A percentile compares a stretch with the other conserved stretches of the same genome.
phyloP scores from a whole-genome alignment of 2,113 vertebrate species.

The Etia nguti region DNA sequence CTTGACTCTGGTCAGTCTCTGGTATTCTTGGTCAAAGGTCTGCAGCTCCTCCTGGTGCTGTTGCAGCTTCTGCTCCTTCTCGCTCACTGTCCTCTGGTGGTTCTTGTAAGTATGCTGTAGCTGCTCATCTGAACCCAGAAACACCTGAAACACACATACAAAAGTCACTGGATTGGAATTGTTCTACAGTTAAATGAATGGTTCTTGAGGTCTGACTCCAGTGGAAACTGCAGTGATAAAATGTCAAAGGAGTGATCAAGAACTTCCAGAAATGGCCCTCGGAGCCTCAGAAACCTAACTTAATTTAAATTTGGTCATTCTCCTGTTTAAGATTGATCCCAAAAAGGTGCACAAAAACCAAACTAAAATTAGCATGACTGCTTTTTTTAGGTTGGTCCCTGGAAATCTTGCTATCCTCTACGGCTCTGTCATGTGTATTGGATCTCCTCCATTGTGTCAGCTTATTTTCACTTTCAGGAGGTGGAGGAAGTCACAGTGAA shows the following conservation, averaged over 20 bases:
- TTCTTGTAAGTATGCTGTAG: conserved; percentile 88
- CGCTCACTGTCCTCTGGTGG: conserved; percentile 87
- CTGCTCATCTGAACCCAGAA: conserved; percentile 90
- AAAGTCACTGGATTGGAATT: neutral
- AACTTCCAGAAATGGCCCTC: neutral
- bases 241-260: neutral
- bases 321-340: neutral
- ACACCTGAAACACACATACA: conserved; percentile 74
- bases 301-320: neutral
- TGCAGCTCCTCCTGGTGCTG: conserved; percentile 86
- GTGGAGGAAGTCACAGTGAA: neutral
- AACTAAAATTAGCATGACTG: neutral
- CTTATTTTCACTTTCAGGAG: neutral
- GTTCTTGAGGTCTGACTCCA: neutral
- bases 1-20: conserved; percentile 82
- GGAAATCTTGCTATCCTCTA: neutral
- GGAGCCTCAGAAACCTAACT: neutral
- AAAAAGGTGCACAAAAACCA: neutral
- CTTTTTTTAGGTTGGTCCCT: neutral
- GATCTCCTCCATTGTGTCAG: neutral
- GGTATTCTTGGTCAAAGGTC: conserved; percentile 77
- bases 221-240: neutral
- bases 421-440: neutral
- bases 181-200: neutral
- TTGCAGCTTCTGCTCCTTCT: conserved; percentile 82